Conservation (phyloP, 2,888 invertebrate genomes). For the Apoda limacodes region DNA sequence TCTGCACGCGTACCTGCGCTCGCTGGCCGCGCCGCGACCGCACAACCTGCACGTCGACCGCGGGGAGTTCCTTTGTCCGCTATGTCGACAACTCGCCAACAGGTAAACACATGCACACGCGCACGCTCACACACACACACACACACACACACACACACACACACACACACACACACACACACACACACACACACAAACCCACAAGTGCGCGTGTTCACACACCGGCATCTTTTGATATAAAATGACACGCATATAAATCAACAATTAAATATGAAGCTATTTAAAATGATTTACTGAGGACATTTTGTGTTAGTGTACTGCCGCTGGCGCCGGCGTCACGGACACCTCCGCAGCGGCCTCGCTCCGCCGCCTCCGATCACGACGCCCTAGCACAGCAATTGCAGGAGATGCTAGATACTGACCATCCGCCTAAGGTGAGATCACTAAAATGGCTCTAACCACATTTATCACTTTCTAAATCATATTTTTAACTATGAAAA, state of each 20-base stretch:
- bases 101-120: slow-evolving; percentile 75
- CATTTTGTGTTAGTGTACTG: slow-evolving; percentile 48
- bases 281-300: no score
- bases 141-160: no score
- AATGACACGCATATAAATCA: no score
- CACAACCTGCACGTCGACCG: slow-evolving; percentile 75
- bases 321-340: slow-evolving; percentile 72
- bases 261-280: no score
- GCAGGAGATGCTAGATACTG: slow-evolving; percentile 73
- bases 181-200: no score
- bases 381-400: slow-evolving; percentile 57
- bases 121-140: slow-evolving; percentile 27
- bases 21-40: slow-evolving; percentile 81
- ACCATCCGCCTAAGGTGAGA: slow-evolving; percentile 75
- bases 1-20: slow-evolving; percentile 89
- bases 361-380: slow-evolving; percentile 49
- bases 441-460: no score
- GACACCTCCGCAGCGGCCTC: slow-evolving; percentile 68
- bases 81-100: slow-evolving; percentile 84
- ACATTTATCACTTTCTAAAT: neutral
- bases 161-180: no score
- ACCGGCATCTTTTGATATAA: no score
- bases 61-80: slow-evolving; percentile 94
- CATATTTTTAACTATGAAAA: no score
- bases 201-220: no score